These are phyloP conservation scores for Amiota communis DNA, from an alignment of 2,888 invertebrate species.

Conservation along the genomic window DNA sequence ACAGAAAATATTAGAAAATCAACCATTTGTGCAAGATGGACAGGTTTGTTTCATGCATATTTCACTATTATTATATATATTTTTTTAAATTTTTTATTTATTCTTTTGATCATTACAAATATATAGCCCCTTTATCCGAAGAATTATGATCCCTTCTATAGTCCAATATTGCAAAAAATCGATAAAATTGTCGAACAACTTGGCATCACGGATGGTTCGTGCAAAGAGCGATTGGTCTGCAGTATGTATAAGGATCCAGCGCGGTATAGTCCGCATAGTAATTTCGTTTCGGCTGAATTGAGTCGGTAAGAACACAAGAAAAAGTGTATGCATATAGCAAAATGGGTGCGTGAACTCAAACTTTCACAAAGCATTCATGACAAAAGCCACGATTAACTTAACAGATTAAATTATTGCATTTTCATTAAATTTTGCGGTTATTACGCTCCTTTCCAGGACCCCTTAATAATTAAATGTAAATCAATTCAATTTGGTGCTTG, in stretches of 20 bases:
- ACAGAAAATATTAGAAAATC: conserved; percentile 76
- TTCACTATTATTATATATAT: no score
- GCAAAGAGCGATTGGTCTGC: conserved; percentile 86
- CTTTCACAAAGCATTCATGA: no score
- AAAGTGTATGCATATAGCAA: background rate
- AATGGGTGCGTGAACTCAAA: no score
- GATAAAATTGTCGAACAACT: conserved; percentile 83
- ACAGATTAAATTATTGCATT: no score
- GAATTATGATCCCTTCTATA: conserved; percentile 80
- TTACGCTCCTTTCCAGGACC: no score
- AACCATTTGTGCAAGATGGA: conserved; percentile 72
- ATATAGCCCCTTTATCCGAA: conserved; percentile 70
- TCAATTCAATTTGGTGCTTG: no score
- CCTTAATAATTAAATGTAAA: no score
- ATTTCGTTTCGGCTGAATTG: conserved; percentile 87
- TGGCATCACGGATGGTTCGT: conserved; percentile 81
- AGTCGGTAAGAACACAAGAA: conserved; percentile 82
- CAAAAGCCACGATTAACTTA: no score
- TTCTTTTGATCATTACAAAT: background rate
- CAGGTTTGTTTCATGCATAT: conserved; percentile 58
- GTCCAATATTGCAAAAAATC: conserved; percentile 84
- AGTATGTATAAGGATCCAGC: conserved; percentile 88
- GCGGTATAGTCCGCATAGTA: conserved; percentile 88
- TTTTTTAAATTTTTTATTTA: background rate
- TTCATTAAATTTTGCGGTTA: no score